Evolutionary conservation across 2,888 invertebrate genomes (phyloP).

Genomic region (Periphyllus acericola): DNA sequence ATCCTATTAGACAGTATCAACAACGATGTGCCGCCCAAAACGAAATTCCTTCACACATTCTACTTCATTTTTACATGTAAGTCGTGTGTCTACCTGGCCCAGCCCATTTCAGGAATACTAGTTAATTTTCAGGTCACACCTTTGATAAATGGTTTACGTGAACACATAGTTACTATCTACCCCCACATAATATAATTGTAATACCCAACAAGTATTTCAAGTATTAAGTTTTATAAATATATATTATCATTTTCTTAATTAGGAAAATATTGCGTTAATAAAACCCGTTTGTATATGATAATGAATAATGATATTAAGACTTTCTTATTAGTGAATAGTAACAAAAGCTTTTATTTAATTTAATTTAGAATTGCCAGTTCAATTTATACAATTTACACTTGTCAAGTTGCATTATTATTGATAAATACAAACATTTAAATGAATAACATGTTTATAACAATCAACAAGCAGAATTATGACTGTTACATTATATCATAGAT

Average conservation of each 20-base stretch:
- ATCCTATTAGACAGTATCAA: slow-evolving; percentile 9
- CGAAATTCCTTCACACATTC: not conserved
- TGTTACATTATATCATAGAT: no score
- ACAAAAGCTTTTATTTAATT: not conserved
- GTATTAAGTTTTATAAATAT: not conserved
- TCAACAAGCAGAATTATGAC: no score
- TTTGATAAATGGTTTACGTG: slow-evolving; percentile 21
- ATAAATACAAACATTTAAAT: no score
- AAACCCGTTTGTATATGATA: slow-evolving; percentile 18
- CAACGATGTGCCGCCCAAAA: slow-evolving; percentile 12
- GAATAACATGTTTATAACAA: no score
- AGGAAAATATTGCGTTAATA: slow-evolving; percentile 24
- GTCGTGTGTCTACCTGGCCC: not conserved
- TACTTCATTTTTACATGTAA: not conserved
- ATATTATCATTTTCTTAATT: not conserved
- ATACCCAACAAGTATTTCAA: slow-evolving; percentile 4
- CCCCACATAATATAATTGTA: not conserved
- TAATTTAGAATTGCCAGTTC: not conserved
- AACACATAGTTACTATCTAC: not conserved
- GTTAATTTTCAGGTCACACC: slow-evolving; percentile 37
- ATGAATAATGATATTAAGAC: not conserved
- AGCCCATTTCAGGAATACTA: slow-evolving; percentile 29
- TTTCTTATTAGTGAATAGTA: not conserved
- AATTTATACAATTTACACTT: no score
- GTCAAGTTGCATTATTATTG: no score